Evolutionary conservation across 2,113 vertebrate genomes (phyloP), one percentile per base, ranked within the genome.

Genomic region (Atherinomorus stipes): DNA sequence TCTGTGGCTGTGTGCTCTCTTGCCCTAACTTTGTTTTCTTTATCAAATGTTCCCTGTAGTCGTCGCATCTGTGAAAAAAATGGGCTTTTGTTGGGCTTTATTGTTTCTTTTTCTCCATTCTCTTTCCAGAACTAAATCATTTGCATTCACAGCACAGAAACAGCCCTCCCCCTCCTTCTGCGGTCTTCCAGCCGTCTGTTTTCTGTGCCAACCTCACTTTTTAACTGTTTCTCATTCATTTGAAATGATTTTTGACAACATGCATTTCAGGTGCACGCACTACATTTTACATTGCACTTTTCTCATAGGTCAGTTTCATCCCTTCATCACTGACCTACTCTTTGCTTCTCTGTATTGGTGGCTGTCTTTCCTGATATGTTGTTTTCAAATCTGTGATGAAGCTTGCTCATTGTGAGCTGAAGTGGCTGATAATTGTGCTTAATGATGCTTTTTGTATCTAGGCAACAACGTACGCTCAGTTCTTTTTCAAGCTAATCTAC

Each of bases 371-470:
- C 76, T 87, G 64, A 89, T 80, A 77, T 61, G 85, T 88, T 90
- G 79, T 86, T 90, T 89, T 80, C 66, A 78, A 80, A 83, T 65
- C 76, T 71, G 85, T 67, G 71, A 85, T 78, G 75, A 87, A 71
- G 78, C 70, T 87, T 59, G 82, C 79, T 92, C 80, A 84, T 85
- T 89, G 81, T 76, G 64, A 68, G 40, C 77, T 90, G 77, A 87
- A 93, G 91, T 88, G 93, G 81, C 71, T 85, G 76, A 90, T 93
- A 92, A 93, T 93, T 91, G 88, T 81, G 72, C 84, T 74, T 94
- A 92, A 94, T 94, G 87, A 91, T 91, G 93, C 93, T 94, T 93
- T 95, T 92, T 94, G 94, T 95, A 93, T 91, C 94, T 90, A 90
- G 91, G 94, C 94, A 95, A 95, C 94, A 56, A 70, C 71, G 65